Base-by-base conservation (phyloP, 2,888 invertebrate species). In the Trichacis sp. region DNA sequence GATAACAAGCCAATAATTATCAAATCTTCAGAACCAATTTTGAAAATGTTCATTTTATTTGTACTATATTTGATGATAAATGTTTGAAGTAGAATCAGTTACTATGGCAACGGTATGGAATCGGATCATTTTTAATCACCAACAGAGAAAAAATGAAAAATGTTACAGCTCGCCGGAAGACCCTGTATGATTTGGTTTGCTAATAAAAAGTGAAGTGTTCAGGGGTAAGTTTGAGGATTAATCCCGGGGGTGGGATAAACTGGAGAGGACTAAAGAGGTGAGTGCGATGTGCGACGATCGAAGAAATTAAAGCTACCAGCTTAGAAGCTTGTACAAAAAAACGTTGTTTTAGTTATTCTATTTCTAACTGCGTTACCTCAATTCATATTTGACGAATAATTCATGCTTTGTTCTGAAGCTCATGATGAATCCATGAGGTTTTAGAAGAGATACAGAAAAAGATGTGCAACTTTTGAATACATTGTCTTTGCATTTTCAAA, bases 181-280 rank as follows among this genome's bases (percentile, higher is more conserved):
- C 62, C 45, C 58, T 58, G 40, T 65, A 61, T 65, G 61, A 66
- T 66, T 66, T 58, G 62, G 66, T 62, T 62, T 66, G 62, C 66
- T 66, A 66, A 66, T 65, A 66, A 66, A 66, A 66, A 58, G 62
- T 58, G 51, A 57, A 66, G 62, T 57, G 52, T 62, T 58, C 61
- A 55, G 58, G 47, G 62, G 49, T 49, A 47, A 66, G 58, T 58
- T 55, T 55, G 58, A 59, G 54, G 55, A 62, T 62, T 62, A 59
- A 55, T 62, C 66, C 62, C 62, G 19, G 20, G 30, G 62, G 62
- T 66, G 62, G 52, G 58, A 66, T 62, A 58, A 59, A 62, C 36
- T 42, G 15, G 40, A 33, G 54, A 45, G 30, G 14, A 58, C 58
- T 59, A 52, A 59, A 62, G 59, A 55, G 61, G 52, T 51, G 49